Evolutionary conservation across 2,797 vertebrate genomes (phyloP).

Genomic region (Coluber constrictor): DNA sequence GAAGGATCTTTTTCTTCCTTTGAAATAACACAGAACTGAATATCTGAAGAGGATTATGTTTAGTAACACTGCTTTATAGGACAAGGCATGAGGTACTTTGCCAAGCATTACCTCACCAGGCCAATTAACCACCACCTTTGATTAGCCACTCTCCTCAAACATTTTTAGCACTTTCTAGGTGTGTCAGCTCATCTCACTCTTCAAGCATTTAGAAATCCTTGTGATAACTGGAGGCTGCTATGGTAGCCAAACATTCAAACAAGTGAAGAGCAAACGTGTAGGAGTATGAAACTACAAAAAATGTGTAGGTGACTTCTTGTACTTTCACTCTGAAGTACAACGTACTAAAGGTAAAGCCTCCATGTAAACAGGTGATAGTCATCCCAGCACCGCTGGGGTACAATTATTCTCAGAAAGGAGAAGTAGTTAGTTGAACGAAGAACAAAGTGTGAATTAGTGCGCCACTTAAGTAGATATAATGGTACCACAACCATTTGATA

Average conservation of each 20-base stretch:
- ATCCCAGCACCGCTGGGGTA: not conserved
- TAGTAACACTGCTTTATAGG: slow-evolving; percentile 22
- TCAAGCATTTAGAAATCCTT: slow-evolving; percentile 37
- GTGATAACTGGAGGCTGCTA: slow-evolving; percentile 32
- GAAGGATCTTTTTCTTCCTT: slow-evolving; percentile 5
- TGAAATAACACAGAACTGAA: slow-evolving; percentile 33
- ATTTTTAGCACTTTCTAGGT: slow-evolving; percentile 42
- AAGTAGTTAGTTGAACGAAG: not conserved
- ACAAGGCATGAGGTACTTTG: slow-evolving; percentile 30
- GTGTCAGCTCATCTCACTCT: slow-evolving; percentile 40
- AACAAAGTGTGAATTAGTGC: not conserved
- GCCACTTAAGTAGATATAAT: not conserved
- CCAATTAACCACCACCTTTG: slow-evolving; percentile 28
- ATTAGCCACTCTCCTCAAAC: slow-evolving; percentile 40
- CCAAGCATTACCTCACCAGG: slow-evolving; percentile 55
- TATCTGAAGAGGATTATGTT: slow-evolving; percentile 35
- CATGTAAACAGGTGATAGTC: not conserved
- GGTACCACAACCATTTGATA: not conserved
- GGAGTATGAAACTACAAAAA: not conserved
- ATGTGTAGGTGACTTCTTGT: not conserved
- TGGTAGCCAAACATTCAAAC: slow-evolving; percentile 47
- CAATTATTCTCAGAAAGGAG: not conserved
- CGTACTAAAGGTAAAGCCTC: not conserved
- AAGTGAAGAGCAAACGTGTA: not conserved
- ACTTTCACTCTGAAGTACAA: not conserved